Evolutionary conservation across 2,797 vertebrate species (phyloP).

Genomic region (Hydrophis major): DNA sequence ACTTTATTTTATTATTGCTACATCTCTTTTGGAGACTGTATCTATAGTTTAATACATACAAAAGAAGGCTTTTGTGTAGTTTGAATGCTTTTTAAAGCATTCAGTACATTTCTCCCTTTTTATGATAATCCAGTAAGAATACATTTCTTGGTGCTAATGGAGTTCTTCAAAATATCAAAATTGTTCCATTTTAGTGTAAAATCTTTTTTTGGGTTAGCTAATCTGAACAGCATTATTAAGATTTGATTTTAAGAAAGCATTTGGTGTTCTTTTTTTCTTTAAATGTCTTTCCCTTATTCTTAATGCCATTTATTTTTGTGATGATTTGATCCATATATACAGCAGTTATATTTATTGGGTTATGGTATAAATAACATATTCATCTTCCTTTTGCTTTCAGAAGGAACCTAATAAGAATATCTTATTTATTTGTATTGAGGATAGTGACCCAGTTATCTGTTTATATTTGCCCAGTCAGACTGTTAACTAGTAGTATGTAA

Average conservation of each 20-base stretch:
- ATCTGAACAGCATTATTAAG: neutral
- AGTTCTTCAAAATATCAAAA: slow-evolving; percentile 13
- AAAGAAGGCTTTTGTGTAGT: neutral
- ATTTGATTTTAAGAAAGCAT: neutral
- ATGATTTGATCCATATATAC: neutral
- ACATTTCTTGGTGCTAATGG: neutral
- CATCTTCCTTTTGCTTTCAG: neutral
- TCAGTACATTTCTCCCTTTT: slow-evolving; percentile 5
- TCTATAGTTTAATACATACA: neutral
- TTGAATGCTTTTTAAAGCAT: slow-evolving; percentile 1
- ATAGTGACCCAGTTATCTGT: neutral
- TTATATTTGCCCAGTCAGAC: neutral
- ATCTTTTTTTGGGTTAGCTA: neutral
- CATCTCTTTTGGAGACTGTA: neutral
- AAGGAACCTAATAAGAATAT: neutral
- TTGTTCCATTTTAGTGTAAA: neutral
- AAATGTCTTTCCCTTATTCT: neutral
- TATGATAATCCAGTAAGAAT: slow-evolving; percentile 23
- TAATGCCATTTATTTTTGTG: slow-evolving; percentile 7
- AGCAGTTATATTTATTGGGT: neutral
- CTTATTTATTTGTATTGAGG: neutral
- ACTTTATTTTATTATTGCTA: slow-evolving; percentile 40
- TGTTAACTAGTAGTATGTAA: neutral
- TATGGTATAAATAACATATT: neutral
- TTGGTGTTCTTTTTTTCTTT: neutral